Percentiles rank a stretch among this genome's conserved stretches.
These are phyloP conservation scores for Microtus oregoni DNA, from an alignment of 2,113 vertebrate genomes.

Conservation along the genomic window DNA sequence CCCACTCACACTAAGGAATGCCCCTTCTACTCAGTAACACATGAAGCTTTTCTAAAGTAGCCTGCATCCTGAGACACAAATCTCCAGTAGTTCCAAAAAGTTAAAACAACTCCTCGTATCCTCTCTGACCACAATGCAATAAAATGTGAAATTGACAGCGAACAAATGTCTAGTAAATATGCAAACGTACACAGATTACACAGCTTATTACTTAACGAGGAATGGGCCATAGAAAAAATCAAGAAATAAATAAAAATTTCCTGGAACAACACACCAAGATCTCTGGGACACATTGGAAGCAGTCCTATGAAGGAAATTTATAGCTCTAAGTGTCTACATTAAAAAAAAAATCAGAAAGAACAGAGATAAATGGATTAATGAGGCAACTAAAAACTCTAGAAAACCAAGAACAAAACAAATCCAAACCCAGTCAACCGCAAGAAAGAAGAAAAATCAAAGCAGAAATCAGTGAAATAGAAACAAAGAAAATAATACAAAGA, in stretches of 20 bases:
- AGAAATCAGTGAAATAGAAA: not conserved
- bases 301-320: not conserved
- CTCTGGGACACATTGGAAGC: not conserved
- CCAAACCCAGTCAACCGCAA: not conserved
- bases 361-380: not conserved
- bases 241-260: not conserved
- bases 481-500: not conserved
- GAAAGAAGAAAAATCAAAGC: not conserved
- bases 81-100: not conserved
- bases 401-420: not conserved
- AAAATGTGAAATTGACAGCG: not conserved
- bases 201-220: not conserved
- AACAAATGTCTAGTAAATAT: not conserved
- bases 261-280: not conserved
- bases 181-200: not conserved
- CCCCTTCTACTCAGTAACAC: too few species aligned
- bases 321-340: not conserved
- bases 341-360: not conserved
- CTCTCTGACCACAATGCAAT: not conserved
- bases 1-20: too few species aligned
- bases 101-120: not conserved
- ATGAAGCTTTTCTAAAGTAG: not conserved
- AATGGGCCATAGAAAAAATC: not conserved
- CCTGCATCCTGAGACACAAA: not conserved
- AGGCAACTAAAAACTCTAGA: not conserved